Base-by-base conservation (phyloP, 2,113 vertebrate genomes). In the Pluvianellus socialis region DNA sequence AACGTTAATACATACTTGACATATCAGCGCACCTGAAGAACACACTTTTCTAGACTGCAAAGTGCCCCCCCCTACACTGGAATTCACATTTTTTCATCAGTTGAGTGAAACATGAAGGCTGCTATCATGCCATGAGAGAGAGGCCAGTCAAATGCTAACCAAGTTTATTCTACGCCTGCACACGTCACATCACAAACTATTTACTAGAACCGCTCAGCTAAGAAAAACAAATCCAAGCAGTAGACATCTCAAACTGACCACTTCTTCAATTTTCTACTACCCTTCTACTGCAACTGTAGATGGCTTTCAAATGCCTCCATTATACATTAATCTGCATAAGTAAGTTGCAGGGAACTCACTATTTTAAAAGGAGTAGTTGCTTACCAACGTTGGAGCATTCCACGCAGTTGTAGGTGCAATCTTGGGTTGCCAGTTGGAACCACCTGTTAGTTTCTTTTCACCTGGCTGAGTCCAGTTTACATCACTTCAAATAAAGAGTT, bases 401-500 rank as follows among this genome's bases (percentile, higher is more conserved):
- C 99, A 99, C 9, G 99, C 99, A 86, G 99, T 99, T 67, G 99
- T 99, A 13, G 99, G 99, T 59, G 99, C 99, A n/a, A 98, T 98
- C 98, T 99, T 99, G 97, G 99, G 99, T 88, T 99, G 99, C 99
- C 99, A 99, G 96, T 99, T 99, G 97, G 97, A 99, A 96, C 99
- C 99, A 94, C 99, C 99, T 16, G 99, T 99, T 88, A 99, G 97
- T 94, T 98, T 99, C 98, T 99, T 99, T 96, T 99, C 99, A 87
- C 99, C 99, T 70, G 99, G 99, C 90, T 99, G 99, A 98, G 98
- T 99, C 99, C 99, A 99, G 97, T 99, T 99, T 90, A 99, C 98
- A 98, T 99, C 99, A 98, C 99, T 99, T 97, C 56, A 97, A 98
- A 98, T 49, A 97, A 94, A 97, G n/a, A 18, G n/a, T 20, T 74